Percentiles rank a stretch among this genome's conserved stretches.
These are phyloP conservation scores for Anadara kagoshimensis DNA, from an alignment of 1,140 invertebrate genomes.

Conservation along the genomic window DNA sequence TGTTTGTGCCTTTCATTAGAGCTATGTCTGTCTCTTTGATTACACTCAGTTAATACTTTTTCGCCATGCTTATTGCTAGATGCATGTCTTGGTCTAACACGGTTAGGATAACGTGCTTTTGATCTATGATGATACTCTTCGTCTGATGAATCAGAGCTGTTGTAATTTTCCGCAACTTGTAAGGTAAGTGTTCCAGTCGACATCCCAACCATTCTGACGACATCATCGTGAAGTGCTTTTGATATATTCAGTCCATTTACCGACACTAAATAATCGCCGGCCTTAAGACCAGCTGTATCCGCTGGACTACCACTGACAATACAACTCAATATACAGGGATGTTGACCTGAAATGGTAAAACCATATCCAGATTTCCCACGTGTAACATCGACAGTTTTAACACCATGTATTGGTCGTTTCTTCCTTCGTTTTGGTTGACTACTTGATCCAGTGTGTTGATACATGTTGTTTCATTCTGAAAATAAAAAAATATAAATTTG, in stretches of 20 bases:
- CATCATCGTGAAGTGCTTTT: slow-evolving; percentile 92
- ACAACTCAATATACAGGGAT: slow-evolving; percentile 87
- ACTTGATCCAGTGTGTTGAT: slow-evolving; percentile 14
- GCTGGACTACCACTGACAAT: slow-evolving; percentile 90
- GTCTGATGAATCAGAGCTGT: slow-evolving; percentile 84
- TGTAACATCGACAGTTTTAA: slow-evolving; percentile 88
- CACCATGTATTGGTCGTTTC: slow-evolving; percentile 85
- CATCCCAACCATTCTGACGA: slow-evolving; percentile 90
- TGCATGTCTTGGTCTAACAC: slow-evolving; percentile 70
- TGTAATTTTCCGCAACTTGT: slow-evolving; percentile 89
- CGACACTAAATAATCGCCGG: slow-evolving; percentile 92
- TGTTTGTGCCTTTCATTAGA: slow-evolving; percentile 47
- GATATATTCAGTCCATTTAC: slow-evolving; percentile 93
- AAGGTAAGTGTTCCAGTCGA: slow-evolving; percentile 86
- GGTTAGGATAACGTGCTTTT: slow-evolving; percentile 77
- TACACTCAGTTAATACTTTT: slow-evolving; percentile 47
- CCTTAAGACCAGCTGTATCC: slow-evolving; percentile 87
- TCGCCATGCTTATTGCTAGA: slow-evolving; percentile 41
- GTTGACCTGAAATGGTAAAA: slow-evolving; percentile 95
- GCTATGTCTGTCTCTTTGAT: slow-evolving; percentile 42
- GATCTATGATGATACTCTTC: slow-evolving; percentile 77
- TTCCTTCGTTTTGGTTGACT: slow-evolving; percentile 79
- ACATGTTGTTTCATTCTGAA: slow-evolving; percentile 1
- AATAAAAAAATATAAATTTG: slow-evolving; percentile 3
- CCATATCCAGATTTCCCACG: slow-evolving; percentile 91